Conservation (phyloP, 2,797 vertebrate genomes). For the Poecile montanus region DNA sequence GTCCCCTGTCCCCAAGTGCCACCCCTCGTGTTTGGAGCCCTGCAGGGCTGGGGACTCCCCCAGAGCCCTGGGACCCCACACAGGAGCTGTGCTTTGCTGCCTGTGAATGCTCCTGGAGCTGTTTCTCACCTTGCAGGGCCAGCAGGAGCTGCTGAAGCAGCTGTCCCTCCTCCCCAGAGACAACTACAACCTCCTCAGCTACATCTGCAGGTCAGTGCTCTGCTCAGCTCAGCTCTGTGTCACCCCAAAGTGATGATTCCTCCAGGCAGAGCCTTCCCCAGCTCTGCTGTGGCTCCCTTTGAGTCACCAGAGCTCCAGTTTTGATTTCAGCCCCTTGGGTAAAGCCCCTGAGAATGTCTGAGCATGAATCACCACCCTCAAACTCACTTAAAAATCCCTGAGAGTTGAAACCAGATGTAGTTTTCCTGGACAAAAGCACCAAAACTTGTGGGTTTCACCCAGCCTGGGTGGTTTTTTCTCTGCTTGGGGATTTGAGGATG, state of each 20-base stretch:
- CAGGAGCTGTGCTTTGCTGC: not conserved
- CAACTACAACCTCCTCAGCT: conserved; percentile 95
- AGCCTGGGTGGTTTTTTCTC: not conserved
- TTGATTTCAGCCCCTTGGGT: not conserved
- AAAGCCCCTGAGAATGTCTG: not conserved
- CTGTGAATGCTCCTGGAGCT: not conserved
- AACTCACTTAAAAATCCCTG: not conserved
- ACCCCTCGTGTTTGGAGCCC: not conserved
- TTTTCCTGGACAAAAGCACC: not conserved
- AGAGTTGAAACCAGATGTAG: not conserved
- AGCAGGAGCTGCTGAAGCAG: conserved; percentile 84
- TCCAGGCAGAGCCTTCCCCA: not conserved
- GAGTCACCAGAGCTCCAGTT: not conserved
- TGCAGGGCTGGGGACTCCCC: not conserved
- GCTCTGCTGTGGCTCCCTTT: not conserved
- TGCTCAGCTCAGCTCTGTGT: not conserved
- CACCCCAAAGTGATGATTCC: not conserved
- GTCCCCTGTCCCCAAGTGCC: not conserved
- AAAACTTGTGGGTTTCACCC: not conserved
- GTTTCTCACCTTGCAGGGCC: conserved; percentile 77
- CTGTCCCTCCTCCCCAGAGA: conserved; percentile 85
- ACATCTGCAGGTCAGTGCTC: conserved; percentile 87
- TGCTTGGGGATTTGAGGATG: not conserved
- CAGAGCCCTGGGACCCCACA: not conserved
- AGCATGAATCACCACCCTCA: not conserved